These are phyloP conservation scores for Apocrypta bakeri DNA, from an alignment of 1,140 invertebrate genomes.

Conservation along the genomic window DNA sequence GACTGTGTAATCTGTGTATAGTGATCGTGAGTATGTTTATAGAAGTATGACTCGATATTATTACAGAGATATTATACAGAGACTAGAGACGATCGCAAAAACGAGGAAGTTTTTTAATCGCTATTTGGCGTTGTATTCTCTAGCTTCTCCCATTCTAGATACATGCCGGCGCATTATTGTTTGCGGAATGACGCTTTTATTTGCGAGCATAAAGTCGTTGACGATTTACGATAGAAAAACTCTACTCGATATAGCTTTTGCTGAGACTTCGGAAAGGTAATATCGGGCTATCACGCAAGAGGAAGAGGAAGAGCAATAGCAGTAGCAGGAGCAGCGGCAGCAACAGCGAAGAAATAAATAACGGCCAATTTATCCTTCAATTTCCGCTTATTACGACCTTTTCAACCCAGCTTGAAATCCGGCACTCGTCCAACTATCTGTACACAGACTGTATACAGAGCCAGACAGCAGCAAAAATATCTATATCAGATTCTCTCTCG, in stretches of 20 bases:
- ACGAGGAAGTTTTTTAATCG: conserved; percentile 27
- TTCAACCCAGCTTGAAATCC: not conserved
- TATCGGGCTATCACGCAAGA: not conserved
- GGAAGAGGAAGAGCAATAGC: too few species aligned
- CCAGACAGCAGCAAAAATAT: not conserved
- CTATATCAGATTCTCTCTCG: not conserved
- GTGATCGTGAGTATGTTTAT: too few species aligned
- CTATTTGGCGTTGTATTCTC: not conserved
- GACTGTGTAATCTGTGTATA: not conserved
- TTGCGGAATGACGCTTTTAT: conserved; percentile 33
- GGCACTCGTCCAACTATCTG: not conserved
- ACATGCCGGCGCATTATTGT: not conserved
- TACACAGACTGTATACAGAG: not conserved
- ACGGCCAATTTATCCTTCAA: not conserved
- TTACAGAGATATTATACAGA: not conserved
- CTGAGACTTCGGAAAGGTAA: not conserved
- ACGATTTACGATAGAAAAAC: not conserved
- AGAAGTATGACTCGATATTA: too few species aligned
- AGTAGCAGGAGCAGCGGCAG: not conserved
- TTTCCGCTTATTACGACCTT: conserved; percentile 1
- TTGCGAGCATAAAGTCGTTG: not conserved
- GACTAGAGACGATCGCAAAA: conserved; percentile 28
- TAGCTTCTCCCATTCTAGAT: not conserved
- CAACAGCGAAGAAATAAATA: not conserved
- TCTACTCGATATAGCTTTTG: not conserved